Evolutionary conservation across 2,113 vertebrate species (phyloP).

Genomic region (Bombycilla garrulus): DNA sequence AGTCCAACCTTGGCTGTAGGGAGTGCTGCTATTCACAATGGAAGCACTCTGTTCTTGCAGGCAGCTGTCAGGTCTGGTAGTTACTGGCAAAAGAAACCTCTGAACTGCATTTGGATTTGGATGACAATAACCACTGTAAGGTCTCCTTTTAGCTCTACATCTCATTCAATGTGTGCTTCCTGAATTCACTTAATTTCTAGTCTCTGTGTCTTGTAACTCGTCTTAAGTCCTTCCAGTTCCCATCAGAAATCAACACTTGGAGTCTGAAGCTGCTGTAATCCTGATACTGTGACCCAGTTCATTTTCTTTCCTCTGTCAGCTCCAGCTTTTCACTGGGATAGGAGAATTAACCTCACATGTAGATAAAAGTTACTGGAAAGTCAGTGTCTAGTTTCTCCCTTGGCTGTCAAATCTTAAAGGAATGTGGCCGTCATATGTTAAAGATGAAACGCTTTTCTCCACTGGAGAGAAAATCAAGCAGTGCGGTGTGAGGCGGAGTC

Average conservation of each 20-base stretch:
- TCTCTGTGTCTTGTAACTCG: not conserved
- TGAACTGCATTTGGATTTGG: not conserved
- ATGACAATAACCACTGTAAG: not conserved
- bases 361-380: slow-evolving; percentile 17
- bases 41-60: not conserved
- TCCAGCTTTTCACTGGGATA: not conserved
- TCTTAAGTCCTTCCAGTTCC: not conserved
- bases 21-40: not conserved
- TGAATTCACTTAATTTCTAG: not conserved
- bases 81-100: not conserved
- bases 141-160: not conserved
- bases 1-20: not conserved
- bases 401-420: not conserved
- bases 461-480: not conserved
- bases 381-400: not conserved
- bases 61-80: not conserved
- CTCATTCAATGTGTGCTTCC: not conserved
- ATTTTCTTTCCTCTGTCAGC: not conserved
- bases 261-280: not conserved
- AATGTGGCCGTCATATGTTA: not conserved
- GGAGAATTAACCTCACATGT: slow-evolving; percentile 14
- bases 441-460: slow-evolving; percentile 33
- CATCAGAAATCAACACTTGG: not conserved
- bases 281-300: not conserved
- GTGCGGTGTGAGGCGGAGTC: not conserved